These are phyloP conservation scores for Catostomus latipinnis DNA, from an alignment of 2,797 vertebrate genomes.

Conservation along the genomic window DNA sequence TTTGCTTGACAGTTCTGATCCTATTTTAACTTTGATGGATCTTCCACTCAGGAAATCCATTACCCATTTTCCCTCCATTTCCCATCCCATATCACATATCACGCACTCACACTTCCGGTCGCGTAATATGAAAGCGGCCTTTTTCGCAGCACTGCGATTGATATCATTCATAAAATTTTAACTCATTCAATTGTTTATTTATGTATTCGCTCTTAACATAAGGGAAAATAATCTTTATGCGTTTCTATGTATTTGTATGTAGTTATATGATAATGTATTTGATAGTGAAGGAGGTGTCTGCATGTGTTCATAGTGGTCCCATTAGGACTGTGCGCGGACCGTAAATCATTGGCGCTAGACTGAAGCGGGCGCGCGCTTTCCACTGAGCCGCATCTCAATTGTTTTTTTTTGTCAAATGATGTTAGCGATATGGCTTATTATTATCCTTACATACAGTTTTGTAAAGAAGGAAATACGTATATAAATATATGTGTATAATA, in stretches of 20 bases:
- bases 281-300: slow-evolving; percentile 1
- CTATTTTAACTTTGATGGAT: background rate
- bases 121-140: background rate
- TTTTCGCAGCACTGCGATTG: background rate
- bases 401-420: background rate
- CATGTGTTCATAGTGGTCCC: background rate
- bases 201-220: background rate
- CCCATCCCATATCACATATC: too few relatives aligned
- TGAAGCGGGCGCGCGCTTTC: background rate
- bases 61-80: too few relatives aligned
- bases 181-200: background rate
- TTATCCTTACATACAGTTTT: background rate
- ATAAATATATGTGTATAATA: background rate
- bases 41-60: background rate
- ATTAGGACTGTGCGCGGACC: too few relatives aligned
- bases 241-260: background rate
- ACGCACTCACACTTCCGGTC: background rate
- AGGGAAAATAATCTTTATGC: background rate
- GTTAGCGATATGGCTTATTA: background rate
- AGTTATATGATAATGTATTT: background rate
- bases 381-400: slow-evolving; percentile 8
- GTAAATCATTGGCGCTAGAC: background rate
- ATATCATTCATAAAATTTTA: background rate
- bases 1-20: too few relatives aligned
- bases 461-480: background rate